These are phyloP conservation scores for Pammene fasciana DNA, from an alignment of 2,888 invertebrate genomes.

Conservation along the genomic window DNA sequence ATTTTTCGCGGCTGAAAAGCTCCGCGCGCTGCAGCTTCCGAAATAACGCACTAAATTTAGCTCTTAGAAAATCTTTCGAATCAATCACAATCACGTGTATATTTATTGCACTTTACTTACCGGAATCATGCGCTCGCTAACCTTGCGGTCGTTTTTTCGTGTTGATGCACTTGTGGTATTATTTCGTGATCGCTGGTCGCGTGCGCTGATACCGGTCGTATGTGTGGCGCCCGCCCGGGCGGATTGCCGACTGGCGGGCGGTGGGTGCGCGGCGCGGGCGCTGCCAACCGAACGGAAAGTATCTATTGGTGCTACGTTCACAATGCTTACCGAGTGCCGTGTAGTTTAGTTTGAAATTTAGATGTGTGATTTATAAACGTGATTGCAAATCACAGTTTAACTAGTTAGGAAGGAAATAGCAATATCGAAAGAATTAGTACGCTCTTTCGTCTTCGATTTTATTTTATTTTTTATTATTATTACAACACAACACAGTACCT, in stretches of 20 bases:
- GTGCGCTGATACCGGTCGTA: conserved; percentile 82
- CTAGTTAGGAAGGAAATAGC: too few species aligned
- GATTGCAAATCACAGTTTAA: too few species aligned
- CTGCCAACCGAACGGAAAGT: conserved; percentile 28
- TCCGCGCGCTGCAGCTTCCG: conserved; percentile 67
- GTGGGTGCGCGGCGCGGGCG: conserved; percentile 55
- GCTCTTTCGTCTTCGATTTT: not conserved
- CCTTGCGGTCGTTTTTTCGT: conserved; percentile 59
- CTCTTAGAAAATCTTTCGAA: conserved; percentile 43
- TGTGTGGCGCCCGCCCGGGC: conserved; percentile 84
- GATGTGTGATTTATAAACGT: too few species aligned
- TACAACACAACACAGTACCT: too few species aligned
- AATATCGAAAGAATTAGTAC: too few species aligned
- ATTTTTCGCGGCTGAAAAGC: conserved; percentile 49
- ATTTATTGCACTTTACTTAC: conserved; percentile 59
- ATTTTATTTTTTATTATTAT: too few species aligned
- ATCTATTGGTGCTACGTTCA: not conserved
- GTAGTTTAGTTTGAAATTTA: too few species aligned
- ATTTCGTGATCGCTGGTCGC: conserved; percentile 70
- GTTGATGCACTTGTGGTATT: conserved; percentile 72
- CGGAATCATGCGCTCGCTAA: conserved; percentile 80
- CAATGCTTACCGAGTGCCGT: not conserved
- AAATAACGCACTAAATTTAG: conserved; percentile 72
- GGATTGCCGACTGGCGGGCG: conserved; percentile 76
- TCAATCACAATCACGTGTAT: conserved; percentile 44